Conservation (phyloP, 2,113 vertebrate species). For the Tricholaema leucomelas region DNA sequence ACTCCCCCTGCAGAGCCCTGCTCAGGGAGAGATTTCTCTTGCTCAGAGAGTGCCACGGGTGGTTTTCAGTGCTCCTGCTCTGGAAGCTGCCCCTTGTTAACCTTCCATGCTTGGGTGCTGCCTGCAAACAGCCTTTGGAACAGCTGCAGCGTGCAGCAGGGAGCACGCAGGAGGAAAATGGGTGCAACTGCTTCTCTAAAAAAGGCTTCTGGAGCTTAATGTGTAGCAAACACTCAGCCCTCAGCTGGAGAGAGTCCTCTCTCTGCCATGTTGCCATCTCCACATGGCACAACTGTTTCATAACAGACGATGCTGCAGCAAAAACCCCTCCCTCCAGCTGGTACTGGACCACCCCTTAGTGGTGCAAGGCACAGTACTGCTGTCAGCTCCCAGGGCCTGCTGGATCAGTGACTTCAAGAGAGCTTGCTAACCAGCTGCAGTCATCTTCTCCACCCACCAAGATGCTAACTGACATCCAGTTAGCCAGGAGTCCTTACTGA, state of each 20-base stretch:
- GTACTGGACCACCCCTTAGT: too few species aligned
- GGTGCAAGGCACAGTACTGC: background rate
- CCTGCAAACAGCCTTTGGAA: background rate
- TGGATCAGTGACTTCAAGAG: background rate
- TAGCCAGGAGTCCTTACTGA: background rate
- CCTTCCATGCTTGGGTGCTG: background rate
- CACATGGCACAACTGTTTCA: fast-evolving
- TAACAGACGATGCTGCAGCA: background rate
- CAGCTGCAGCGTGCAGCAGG: background rate
- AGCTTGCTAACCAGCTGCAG: background rate
- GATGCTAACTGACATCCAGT: background rate
- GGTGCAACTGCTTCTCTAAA: background rate
- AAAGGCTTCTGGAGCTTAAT: background rate
- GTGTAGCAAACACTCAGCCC: background rate
- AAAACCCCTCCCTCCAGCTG: fast-evolving
- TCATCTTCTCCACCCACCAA: background rate
- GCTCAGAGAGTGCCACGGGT: background rate
- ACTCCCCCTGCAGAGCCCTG: background rate
- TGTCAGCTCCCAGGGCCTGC: background rate
- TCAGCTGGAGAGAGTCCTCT: background rate
- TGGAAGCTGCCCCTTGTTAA: background rate
- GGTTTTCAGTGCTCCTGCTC: background rate
- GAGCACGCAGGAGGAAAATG: background rate
- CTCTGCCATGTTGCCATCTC: background rate
- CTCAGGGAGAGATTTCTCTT: background rate